Evolutionary conservation across 2,888 invertebrate genomes (phyloP).

Genomic region (Priocnemis perturbator): DNA sequence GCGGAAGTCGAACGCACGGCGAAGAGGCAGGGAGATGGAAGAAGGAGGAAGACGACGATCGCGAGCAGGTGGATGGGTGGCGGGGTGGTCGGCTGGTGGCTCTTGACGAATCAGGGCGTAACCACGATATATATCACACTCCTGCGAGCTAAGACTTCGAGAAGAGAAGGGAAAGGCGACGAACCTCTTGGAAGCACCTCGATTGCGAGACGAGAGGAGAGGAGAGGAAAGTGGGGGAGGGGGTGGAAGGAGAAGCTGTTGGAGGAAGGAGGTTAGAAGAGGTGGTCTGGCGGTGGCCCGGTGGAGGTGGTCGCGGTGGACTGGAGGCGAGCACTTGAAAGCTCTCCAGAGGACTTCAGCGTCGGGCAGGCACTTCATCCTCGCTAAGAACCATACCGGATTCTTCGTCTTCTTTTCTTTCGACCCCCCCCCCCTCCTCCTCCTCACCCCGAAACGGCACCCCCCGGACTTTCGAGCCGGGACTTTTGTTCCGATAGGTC

Average conservation of each 20-base stretch:
- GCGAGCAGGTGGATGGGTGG: background rate
- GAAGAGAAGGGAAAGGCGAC: slow-evolving; percentile 2
- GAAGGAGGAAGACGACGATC: background rate
- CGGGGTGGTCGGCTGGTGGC: slow-evolving; percentile 17
- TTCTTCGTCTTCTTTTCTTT: slow-evolving; percentile 51
- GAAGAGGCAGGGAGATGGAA: background rate
- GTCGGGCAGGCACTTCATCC: slow-evolving; percentile 64
- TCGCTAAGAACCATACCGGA: slow-evolving; percentile 64
- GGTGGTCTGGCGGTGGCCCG: slow-evolving; percentile 26
- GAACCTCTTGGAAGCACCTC: slow-evolving; percentile 31
- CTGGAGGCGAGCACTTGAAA: slow-evolving; percentile 38
- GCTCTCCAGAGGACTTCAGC: slow-evolving; percentile 64
- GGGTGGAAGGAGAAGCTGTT: too few relatives aligned
- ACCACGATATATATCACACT: slow-evolving; percentile 37
- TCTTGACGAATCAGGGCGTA: slow-evolving; percentile 54
- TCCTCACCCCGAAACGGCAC: slow-evolving; percentile 6
- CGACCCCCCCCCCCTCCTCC: slow-evolving; percentile 40
- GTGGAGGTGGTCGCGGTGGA: slow-evolving; percentile 13
- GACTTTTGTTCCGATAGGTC: slow-evolving; percentile 59
- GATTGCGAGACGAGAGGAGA: slow-evolving; percentile 42
- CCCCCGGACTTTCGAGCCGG: slow-evolving; percentile 18
- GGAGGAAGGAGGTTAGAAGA: slow-evolving; percentile 7
- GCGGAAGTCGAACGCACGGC: slow-evolving; percentile 8
- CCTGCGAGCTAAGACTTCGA: slow-evolving; percentile 27
- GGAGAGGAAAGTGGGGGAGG: slow-evolving; percentile 1